Conservation (phyloP, 2,113 vertebrate species). For the Stigmatopora argus region DNA sequence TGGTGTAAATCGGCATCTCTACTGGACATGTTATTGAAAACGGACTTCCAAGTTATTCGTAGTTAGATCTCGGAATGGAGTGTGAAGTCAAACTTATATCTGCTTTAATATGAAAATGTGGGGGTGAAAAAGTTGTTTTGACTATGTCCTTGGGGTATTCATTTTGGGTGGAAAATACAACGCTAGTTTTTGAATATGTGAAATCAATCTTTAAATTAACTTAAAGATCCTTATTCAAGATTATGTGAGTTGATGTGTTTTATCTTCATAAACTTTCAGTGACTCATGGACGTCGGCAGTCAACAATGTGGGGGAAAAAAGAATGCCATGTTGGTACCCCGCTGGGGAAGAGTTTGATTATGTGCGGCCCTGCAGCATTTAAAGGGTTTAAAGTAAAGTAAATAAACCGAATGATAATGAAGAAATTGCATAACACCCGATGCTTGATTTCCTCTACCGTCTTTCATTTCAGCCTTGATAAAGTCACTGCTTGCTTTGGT, state of each 20-base stretch:
- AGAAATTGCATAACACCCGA: conserved; percentile 44
- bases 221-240: neutral
- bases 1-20: neutral
- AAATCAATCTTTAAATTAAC: too few relatives aligned
- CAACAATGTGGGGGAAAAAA: conserved; percentile 70
- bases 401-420: conserved; percentile 66
- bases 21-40: too few relatives aligned
- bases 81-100: neutral
- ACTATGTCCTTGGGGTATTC: too few relatives aligned
- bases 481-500: neutral
- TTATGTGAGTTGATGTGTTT: conserved; percentile 59
- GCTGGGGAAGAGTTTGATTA: conserved; percentile 63
- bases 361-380: conserved; percentile 58
- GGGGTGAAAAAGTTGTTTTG: neutral
- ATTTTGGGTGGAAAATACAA: too few relatives aligned
- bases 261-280: conserved; percentile 74
- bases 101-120: neutral
- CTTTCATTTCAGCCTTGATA: neutral
- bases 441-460: conserved; percentile 17
- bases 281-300: conserved; percentile 67
- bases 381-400: conserved; percentile 55
- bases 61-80: neutral
- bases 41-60: neutral
- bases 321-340: conserved; percentile 50
- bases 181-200: too few relatives aligned